Evolutionary conservation across 2,113 vertebrate species (phyloP).

Genomic region (Thomomys bottae): DNA sequence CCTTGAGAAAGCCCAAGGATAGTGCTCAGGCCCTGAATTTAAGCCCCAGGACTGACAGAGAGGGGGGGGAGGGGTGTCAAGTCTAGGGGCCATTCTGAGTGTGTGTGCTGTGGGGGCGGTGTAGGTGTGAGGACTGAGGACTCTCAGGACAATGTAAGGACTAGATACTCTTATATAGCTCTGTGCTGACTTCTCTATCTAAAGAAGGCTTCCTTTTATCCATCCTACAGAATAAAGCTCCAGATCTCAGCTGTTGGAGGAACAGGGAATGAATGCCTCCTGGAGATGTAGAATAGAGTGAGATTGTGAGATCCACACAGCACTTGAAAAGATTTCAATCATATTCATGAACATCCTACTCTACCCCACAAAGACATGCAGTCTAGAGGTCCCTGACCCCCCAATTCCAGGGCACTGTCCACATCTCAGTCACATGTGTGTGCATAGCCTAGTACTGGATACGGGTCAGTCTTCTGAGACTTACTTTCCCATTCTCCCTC

Average conservation of each 20-base stretch:
- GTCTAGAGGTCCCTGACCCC: not conserved
- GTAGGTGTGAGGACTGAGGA: too few species aligned
- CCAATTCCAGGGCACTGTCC: not conserved
- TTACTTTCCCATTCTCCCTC: not conserved
- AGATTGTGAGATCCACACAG: not conserved
- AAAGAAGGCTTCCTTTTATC: not conserved
- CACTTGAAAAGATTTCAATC: not conserved
- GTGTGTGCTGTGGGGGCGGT: too few species aligned
- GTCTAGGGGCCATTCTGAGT: accelerated
- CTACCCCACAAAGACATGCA: not conserved
- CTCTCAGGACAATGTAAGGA: not conserved
- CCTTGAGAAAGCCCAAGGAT: too few species aligned
- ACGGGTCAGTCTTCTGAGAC: not conserved
- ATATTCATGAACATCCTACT: not conserved
- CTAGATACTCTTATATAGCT: too few species aligned
- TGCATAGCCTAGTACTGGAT: not conserved
- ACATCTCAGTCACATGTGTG: not conserved
- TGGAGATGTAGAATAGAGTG: not conserved
- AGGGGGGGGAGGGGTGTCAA: too few species aligned
- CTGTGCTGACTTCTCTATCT: accelerated
- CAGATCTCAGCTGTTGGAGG: not conserved
- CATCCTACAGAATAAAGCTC: not conserved
- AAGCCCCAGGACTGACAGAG: too few species aligned
- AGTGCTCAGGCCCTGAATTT: too few species aligned
- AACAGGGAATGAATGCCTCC: not conserved